These are phyloP conservation scores for Carabus problematicus DNA, from an alignment of 2,888 invertebrate genomes.

Conservation along the genomic window DNA sequence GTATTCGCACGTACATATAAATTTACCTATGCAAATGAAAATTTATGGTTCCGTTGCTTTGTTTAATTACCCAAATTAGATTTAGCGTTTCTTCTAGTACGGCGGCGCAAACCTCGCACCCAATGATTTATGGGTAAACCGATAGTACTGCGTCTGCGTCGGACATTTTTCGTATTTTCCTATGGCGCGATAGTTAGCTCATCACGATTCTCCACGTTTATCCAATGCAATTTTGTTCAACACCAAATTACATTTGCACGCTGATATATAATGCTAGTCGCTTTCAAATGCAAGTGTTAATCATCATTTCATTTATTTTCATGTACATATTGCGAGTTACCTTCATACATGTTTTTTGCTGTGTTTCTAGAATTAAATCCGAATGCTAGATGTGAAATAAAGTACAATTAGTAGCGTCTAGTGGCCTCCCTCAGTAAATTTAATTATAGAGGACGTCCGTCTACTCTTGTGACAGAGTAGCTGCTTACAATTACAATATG, in stretches of 20 bases:
- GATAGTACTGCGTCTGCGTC: slow-evolving; percentile 30
- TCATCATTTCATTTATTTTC: slow-evolving; percentile 33
- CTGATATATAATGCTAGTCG: slow-evolving; percentile 33
- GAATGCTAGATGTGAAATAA: too few relatives aligned
- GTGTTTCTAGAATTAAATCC: too few relatives aligned
- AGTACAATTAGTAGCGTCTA: too few relatives aligned
- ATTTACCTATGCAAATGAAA: slow-evolving; percentile 46
- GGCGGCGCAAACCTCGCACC: slow-evolving; percentile 22
- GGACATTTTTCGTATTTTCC: too few relatives aligned
- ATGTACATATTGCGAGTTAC: neutral
- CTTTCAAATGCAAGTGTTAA: slow-evolving; percentile 31
- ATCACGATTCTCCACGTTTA: slow-evolving; percentile 25
- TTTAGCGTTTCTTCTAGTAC: slow-evolving; percentile 43
- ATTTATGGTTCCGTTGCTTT: slow-evolving; percentile 47
- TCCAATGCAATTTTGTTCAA: slow-evolving; percentile 27
- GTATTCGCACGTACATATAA: slow-evolving; percentile 26
- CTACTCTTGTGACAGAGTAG: neutral
- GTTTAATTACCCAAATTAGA: slow-evolving; percentile 47
- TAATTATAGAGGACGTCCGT: neutral
- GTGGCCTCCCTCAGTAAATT: too few relatives aligned
- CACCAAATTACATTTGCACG: slow-evolving; percentile 37
- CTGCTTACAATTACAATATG: neutral
- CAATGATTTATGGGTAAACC: slow-evolving; percentile 42
- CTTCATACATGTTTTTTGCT: too few relatives aligned
- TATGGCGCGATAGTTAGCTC: neutral